Percentiles rank a stretch among this genome's conserved stretches.
phyloP scores from a whole-genome alignment of 2,113 vertebrate genomes.

The Accipiter cooperii region DNA sequence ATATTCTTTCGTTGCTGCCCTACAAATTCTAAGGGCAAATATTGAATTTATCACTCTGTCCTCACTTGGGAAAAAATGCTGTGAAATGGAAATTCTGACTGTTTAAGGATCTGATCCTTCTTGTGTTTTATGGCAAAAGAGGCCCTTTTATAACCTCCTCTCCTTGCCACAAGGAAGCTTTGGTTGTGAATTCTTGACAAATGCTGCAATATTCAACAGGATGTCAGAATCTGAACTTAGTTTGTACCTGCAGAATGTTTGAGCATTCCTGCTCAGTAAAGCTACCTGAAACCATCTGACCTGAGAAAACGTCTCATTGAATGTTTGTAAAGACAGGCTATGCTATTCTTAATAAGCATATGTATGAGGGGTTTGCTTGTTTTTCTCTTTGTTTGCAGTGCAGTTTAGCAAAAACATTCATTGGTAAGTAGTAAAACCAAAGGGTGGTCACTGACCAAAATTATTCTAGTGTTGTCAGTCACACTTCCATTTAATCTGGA shows the following conservation, averaged over 20 bases:
- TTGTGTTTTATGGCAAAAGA: conserved; percentile 6
- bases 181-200: neutral
- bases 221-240: neutral
- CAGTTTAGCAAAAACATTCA: neutral
- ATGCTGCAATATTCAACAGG: neutral
- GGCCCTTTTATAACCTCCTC: neutral
- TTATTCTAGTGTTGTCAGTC: neutral
- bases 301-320: neutral
- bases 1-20: neutral
- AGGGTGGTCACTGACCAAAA: neutral
- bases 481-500: neutral
- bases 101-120: conserved; percentile 14
- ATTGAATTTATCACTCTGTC: conserved; percentile 32
- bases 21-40: conserved; percentile 20
- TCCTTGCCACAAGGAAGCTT: conserved; percentile 18
- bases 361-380: neutral
- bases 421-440: neutral
- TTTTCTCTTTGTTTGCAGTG: neutral
- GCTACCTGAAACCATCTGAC: neutral
- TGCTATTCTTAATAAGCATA: neutral
- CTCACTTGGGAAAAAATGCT: conserved; percentile 18
- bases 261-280: neutral
- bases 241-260: neutral
- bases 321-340: neutral
- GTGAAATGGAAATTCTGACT: conserved; percentile 40